These are phyloP conservation scores for Ashinkailepas kermadecensis DNA, from an alignment of 2,888 invertebrate species.

Conservation along the genomic window DNA sequence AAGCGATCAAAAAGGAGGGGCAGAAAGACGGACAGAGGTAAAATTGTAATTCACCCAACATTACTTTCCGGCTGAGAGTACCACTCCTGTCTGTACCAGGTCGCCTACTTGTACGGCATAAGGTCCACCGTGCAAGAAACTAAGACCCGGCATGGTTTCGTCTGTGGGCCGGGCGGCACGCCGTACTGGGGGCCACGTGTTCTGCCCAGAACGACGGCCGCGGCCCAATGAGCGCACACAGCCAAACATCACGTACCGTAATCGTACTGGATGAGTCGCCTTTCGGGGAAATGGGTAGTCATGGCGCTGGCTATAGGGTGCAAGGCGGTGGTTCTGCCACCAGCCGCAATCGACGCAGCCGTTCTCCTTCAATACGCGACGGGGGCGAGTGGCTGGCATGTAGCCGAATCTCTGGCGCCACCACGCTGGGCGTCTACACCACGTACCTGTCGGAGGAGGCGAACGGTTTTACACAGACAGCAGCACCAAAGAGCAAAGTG, in stretches of 20 bases:
- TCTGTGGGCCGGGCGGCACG: neutral
- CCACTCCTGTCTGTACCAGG: neutral
- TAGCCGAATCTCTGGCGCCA: constrained; percentile 56
- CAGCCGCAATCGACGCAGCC: constrained; percentile 48
- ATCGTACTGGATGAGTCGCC: constrained; percentile 96
- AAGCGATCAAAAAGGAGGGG: no score
- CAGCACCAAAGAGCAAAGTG: no score
- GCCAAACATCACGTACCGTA: constrained; percentile 59
- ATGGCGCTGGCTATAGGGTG: constrained; percentile 74
- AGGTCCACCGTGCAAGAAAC: neutral
- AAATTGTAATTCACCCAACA: no score
- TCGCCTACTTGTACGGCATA: constrained; percentile 5
- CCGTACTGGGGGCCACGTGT: neutral
- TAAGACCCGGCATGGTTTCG: neutral
- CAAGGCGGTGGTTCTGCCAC: constrained; percentile 54
- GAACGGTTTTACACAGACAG: constrained; percentile 37
- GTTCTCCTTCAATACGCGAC: constrained; percentile 50
- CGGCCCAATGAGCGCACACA: neutral
- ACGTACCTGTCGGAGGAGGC: constrained; percentile 58
- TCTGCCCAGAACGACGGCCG: neutral
- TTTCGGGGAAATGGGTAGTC: constrained; percentile 92
- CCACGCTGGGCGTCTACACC: constrained; percentile 66
- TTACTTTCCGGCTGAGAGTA: no score
- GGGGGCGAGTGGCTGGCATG: constrained; percentile 65
- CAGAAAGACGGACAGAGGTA: no score